Evolutionary conservation across 2,113 vertebrate genomes (phyloP).

Genomic region (Engystomops pustulosus): DNA sequence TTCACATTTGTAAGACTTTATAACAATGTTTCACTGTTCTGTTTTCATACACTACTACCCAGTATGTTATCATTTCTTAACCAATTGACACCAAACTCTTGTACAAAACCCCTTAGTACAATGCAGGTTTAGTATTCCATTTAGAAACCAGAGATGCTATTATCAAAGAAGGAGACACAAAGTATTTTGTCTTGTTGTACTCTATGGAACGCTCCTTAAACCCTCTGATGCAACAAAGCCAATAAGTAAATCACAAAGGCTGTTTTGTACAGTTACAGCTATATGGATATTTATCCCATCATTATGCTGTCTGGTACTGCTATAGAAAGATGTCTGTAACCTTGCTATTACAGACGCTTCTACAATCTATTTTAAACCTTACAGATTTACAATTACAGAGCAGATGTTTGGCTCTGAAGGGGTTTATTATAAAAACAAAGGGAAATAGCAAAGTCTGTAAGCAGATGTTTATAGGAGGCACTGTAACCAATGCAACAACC

Average conservation of each 20-base stretch:
- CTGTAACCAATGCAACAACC: constrained; percentile 58
- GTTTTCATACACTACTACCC: background rate
- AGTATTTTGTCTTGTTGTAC: background rate
- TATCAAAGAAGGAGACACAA: constrained; percentile 16
- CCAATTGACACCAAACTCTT: background rate
- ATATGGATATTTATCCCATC: background rate
- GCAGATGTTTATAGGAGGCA: constrained; percentile 64
- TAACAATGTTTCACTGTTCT: constrained; percentile 1
- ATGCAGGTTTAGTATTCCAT: background rate
- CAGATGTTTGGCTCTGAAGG: constrained; percentile 58
- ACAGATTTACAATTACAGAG: constrained; percentile 55
- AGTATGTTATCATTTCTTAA: constrained; percentile 10
- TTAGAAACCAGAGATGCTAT: constrained; percentile 11
- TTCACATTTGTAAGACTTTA: background rate
- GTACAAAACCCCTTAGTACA: constrained; percentile 16
- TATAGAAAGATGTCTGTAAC: background rate
- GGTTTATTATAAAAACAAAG: constrained; percentile 61
- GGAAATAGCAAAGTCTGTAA: constrained; percentile 61
- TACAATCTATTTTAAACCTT: constrained; percentile 44
- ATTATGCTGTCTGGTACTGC: background rate
- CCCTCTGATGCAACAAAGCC: background rate
- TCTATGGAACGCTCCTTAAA: background rate
- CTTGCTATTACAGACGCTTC: constrained; percentile 52
- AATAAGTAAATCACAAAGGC: constrained; percentile 14
- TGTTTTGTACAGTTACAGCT: background rate